Base-by-base conservation (phyloP, 2,888 invertebrate genomes). In the Heliconius charithonia region DNA sequence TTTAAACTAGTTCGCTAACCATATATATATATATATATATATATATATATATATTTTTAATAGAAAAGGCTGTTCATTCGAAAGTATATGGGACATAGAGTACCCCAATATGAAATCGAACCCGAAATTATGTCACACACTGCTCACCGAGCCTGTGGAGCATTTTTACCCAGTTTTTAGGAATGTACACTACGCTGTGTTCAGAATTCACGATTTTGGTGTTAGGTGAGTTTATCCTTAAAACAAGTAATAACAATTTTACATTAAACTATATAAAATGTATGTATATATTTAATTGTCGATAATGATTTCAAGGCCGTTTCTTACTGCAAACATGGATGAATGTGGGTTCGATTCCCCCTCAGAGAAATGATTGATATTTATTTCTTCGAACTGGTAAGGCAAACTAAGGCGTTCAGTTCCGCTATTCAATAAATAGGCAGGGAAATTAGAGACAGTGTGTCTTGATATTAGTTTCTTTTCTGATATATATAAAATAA, bases 131-230 rank as follows among this genome's bases (percentile, higher is more conserved):
- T 95, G 95, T 82, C 87, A 86, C 72, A 81, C 83, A 0, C 86
- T 95, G 3, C 89, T 93, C 0, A 83, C 85, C 0, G 84, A 84
- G 22, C 81, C 84, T 0, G 87, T 88, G 3, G 90, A 91, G 0
- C 93, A 94, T 63, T 91, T 93, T 85, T 93, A 93, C 82, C 88
- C 86, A 0, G 88, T 93, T n/a, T 95, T 91, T 85, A 81, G 86
- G 7, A 92, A 93, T 81, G 62, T 80, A 0, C 86, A 89, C 3
- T 94, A 93, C 82, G 85, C 89, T 0, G 93, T 95, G 4, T 91
- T 91, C 83, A 85, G 89, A 16, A 82, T 94, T 0, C 93, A 95
- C 80, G 94, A 95, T 79, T 86, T 89, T 73, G 91, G 92, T 66
- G 91, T 93, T 3, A 83, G 88, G 93, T 93, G 65, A 86, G 86